Evolutionary conservation across 2,113 vertebrate genomes (phyloP).

Genomic region (Campylomormyrus tamandua): DNA sequence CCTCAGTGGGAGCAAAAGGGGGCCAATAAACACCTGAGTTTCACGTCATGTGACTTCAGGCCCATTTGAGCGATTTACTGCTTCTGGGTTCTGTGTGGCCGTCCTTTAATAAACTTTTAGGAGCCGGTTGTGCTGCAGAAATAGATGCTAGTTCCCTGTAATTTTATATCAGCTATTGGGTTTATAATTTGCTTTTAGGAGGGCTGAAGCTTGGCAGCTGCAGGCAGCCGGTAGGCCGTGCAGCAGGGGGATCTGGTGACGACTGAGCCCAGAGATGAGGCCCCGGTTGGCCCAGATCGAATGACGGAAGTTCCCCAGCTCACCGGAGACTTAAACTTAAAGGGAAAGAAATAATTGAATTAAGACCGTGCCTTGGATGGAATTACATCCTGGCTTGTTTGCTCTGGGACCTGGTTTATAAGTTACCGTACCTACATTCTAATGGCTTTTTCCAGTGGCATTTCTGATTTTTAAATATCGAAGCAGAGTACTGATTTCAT

Average conservation of each 20-base stretch:
- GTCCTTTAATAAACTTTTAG: neutral
- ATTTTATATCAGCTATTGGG: neutral
- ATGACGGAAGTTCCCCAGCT: slow-evolving; percentile 39
- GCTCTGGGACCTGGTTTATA: slow-evolving; percentile 16
- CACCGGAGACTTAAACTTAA: slow-evolving; percentile 46
- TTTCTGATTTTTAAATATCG: neutral
- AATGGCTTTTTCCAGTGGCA: neutral
- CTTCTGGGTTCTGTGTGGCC: neutral
- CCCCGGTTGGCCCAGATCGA: slow-evolving; percentile 49
- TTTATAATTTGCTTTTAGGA: neutral
- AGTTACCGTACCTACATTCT: slow-evolving; percentile 12
- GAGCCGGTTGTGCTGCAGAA: neutral
- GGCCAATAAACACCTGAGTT: neutral
- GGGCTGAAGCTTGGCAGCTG: neutral
- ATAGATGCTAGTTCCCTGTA: neutral
- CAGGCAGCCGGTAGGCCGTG: slow-evolving; percentile 38
- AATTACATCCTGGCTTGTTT: slow-evolving; percentile 28
- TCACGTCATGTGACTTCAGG: neutral
- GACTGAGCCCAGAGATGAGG: slow-evolving; percentile 41
- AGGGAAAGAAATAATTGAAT: slow-evolving; percentile 48
- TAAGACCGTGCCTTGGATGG: slow-evolving; percentile 27
- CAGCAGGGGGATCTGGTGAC: slow-evolving; percentile 51
- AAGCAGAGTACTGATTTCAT: neutral
- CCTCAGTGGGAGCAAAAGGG: neutral
- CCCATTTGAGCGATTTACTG: neutral